Evolutionary conservation across 2,888 invertebrate species (phyloP).

Genomic region (Drosophila merina): DNA sequence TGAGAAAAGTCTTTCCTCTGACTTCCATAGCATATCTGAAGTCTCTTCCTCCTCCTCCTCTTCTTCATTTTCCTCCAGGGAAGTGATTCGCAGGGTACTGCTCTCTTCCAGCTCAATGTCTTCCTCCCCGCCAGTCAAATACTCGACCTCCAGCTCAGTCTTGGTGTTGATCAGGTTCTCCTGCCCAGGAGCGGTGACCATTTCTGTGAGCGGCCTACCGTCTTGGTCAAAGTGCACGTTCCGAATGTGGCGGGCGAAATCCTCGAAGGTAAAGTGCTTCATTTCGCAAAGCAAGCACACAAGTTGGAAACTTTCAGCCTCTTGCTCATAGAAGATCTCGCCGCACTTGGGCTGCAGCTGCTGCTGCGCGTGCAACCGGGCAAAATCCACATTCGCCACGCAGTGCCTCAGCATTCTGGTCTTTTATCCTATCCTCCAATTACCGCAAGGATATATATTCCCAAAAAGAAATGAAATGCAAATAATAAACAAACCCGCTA

Average conservation of each 20-base stretch:
- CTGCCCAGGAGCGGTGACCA: background rate
- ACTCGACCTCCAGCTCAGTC: constrained; percentile 1
- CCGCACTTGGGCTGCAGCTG: constrained; percentile 65
- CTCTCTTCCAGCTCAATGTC: constrained; percentile 14
- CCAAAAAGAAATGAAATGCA: constrained; percentile 14
- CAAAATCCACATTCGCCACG: constrained; percentile 56
- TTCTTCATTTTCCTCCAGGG: constrained; percentile 3
- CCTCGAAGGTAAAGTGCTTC: constrained; percentile 68
- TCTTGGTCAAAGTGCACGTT: constrained; percentile 60
- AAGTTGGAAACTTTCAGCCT: constrained; percentile 55
- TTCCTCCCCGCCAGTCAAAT: background rate
- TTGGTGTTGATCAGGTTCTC: background rate
- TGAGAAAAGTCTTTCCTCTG: background rate
- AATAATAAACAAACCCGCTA: constrained; percentile 13
- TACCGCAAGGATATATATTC: background rate
- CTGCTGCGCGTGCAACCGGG: constrained; percentile 56
- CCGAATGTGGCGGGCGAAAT: constrained; percentile 64
- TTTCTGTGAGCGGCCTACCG: constrained; percentile 44
- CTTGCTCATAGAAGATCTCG: constrained; percentile 67
- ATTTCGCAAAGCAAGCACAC: constrained; percentile 65
- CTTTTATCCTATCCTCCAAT: background rate
- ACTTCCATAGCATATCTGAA: constrained; percentile 14
- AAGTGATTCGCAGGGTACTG: constrained; percentile 23
- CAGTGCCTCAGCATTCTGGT: constrained; percentile 68
- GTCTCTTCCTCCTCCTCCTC: background rate